Percentiles rank a stretch among this genome's conserved stretches.
Conservation (phyloP, 2,888 invertebrate genomes). For the Phalera bucephala region DNA sequence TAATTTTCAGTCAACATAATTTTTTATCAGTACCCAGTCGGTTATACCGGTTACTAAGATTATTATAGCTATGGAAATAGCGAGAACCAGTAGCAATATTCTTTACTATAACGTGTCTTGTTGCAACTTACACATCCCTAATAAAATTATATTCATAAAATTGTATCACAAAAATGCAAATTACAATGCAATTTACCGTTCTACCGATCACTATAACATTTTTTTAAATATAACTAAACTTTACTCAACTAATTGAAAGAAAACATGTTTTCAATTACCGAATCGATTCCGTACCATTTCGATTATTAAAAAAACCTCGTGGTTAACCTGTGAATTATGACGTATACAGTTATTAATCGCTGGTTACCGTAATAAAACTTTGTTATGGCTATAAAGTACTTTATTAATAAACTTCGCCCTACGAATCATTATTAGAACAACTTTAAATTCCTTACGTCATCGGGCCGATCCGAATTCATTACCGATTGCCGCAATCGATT, state of each 20-base stretch:
- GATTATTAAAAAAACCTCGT: conserved; percentile 24
- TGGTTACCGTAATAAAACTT: conserved; percentile 29
- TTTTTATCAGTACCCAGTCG: no score
- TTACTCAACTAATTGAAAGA: conserved; percentile 4
- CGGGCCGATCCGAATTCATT: conserved; percentile 44
- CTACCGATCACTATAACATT: no score
- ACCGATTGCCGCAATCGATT: conserved; percentile 47
- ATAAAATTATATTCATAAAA: no score
- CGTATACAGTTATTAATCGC: conserved; percentile 31
- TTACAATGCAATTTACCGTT: no score
- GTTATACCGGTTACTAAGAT: no score
- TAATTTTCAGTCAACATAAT: no score
- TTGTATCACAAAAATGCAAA: no score
- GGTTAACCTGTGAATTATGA: conserved; percentile 34
- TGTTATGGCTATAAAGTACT: conserved; percentile 37
- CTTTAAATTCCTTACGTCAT: conserved; percentile 49
- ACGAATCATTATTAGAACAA: conserved; percentile 42
- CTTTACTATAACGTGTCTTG: no score
- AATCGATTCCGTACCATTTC: conserved; percentile 15
- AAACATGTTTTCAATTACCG: conserved; percentile 12
- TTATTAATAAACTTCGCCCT: conserved; percentile 36
- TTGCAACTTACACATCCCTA: no score
- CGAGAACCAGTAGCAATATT: no score
- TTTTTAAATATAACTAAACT: no score
- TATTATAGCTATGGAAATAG: no score